These are phyloP conservation scores for Clarias macrocephalus DNA, from an alignment of 2,113 vertebrate genomes.

Conservation along the genomic window DNA sequence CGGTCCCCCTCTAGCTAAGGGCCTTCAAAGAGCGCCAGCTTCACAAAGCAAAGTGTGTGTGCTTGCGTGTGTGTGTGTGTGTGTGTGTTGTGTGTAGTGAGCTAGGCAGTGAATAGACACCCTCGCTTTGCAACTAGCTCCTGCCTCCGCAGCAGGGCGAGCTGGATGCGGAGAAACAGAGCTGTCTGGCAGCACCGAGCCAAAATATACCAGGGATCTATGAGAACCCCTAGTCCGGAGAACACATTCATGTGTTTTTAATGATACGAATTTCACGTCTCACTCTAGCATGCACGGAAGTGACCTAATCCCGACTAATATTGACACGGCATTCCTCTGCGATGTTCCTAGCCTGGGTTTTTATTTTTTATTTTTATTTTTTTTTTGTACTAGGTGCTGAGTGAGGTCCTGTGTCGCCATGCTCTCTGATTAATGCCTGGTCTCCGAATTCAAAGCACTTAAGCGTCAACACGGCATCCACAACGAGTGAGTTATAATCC, in stretches of 20 bases:
- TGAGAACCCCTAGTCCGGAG: background rate
- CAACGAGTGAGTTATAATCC: constrained; percentile 26
- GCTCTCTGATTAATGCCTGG: constrained; percentile 49
- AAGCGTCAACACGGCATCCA: constrained; percentile 31
- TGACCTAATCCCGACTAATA: constrained; percentile 28
- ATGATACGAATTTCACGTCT: background rate
- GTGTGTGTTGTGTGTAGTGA: background rate
- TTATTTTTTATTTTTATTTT: background rate
- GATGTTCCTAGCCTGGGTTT: constrained; percentile 12
- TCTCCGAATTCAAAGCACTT: constrained; percentile 37
- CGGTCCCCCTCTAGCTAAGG: constrained; percentile 53
- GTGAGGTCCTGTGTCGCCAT: constrained; percentile 2
- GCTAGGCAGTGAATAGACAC: constrained; percentile 42
- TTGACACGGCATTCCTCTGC: constrained; percentile 18
- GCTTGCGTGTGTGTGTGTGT: background rate
- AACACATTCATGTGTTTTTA: background rate
- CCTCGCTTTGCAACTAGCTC: constrained; percentile 32
- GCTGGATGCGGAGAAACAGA: constrained; percentile 8
- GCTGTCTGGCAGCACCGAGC: constrained; percentile 11
- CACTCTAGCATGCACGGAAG: background rate
- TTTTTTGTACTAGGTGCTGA: constrained; percentile 49
- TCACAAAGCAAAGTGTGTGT: constrained; percentile 46
- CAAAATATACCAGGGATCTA: constrained; percentile 20
- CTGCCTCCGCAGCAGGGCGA: constrained; percentile 25
- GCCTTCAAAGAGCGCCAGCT: constrained; percentile 54